Percentiles rank a stretch among this genome's conserved stretches.
These are phyloP conservation scores for Pedionomus torquatus DNA, from an alignment of 2,113 vertebrate genomes.

Conservation along the genomic window DNA sequence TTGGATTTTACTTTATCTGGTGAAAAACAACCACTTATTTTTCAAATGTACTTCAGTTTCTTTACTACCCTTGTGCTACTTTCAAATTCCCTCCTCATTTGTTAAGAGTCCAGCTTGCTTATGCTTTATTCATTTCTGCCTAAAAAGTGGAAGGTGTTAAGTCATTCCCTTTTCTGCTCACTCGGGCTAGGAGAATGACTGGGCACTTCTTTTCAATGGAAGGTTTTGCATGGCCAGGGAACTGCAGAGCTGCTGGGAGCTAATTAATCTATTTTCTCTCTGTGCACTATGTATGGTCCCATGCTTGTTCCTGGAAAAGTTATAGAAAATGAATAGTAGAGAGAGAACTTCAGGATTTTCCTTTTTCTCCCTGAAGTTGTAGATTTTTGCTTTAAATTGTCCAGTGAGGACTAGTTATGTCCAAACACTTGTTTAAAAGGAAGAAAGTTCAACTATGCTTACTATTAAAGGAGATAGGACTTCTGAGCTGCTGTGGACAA, in stretches of 20 bases:
- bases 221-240: neutral
- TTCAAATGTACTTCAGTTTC: neutral
- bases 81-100: neutral
- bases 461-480: neutral
- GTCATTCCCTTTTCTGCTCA: neutral
- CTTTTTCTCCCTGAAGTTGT: neutral
- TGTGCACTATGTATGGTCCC: neutral
- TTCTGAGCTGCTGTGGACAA: neutral
- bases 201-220: constrained; percentile 15
- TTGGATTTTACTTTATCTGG: neutral
- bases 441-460: neutral
- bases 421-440: neutral
- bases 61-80: neutral
- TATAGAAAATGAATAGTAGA: neutral
- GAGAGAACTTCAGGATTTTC: neutral
- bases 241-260: constrained; percentile 41
- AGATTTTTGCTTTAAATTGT: neutral
- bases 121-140: neutral
- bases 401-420: neutral
- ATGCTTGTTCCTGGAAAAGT: neutral
- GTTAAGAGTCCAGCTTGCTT: neutral
- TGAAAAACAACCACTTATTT: neutral
- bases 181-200: neutral
- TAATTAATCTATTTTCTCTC: constrained; percentile 25
- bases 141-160: neutral